Percentiles rank a stretch among this genome's conserved stretches.
Evolutionary conservation across 2,888 invertebrate genomes (phyloP).

Genomic region (Athalia circularis): DNA sequence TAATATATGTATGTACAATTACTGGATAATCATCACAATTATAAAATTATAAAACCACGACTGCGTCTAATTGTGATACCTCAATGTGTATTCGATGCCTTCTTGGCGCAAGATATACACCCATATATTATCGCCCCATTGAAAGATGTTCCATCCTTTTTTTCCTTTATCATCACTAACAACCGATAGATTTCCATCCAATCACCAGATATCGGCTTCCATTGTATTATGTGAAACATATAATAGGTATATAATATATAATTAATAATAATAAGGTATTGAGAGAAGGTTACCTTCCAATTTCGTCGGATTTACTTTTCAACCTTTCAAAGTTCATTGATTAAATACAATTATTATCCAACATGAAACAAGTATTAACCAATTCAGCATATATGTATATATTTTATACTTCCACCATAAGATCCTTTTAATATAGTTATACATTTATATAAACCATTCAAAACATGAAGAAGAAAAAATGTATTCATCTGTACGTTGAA

Average conservation of each 20-base stretch:
- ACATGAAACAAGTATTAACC: slow-evolving; percentile 9
- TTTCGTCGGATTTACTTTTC: slow-evolving; percentile 13
- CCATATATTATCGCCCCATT: too few species aligned
- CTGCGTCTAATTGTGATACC: too few species aligned
- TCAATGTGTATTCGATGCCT: too few species aligned
- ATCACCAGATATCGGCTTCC: too few species aligned
- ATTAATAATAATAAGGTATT: slow-evolving; percentile 17
- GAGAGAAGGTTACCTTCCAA: background rate
- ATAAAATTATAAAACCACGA: too few species aligned
- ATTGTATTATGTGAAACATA: too few species aligned
- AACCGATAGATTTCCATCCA: too few species aligned
- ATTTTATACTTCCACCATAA: background rate
- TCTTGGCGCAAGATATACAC: too few species aligned
- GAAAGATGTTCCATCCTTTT: too few species aligned
- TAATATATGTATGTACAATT: too few species aligned
- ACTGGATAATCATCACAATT: too few species aligned
- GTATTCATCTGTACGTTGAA: background rate
- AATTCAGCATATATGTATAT: background rate
- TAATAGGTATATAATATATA: background rate
- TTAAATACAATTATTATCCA: slow-evolving; percentile 17
- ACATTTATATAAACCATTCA: background rate
- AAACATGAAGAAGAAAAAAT: background rate
- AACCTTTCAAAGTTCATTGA: slow-evolving; percentile 13
- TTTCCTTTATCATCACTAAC: too few species aligned
- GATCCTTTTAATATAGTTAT: background rate